Conservation (phyloP, 2,888 invertebrate genomes). For the Brenthis daphne region DNA sequence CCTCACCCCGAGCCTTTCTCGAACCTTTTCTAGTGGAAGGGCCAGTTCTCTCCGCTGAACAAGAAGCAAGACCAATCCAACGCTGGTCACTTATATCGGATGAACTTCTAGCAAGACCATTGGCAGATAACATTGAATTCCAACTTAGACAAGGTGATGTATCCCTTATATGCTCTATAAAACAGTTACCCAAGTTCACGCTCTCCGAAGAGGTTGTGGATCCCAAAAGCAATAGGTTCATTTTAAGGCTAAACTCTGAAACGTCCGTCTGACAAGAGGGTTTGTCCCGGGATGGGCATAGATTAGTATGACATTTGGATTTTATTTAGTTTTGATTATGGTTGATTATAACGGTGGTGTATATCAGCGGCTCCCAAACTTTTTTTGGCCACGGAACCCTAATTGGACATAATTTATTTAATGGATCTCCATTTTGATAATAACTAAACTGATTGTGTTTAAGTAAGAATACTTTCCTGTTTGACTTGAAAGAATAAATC, state of each 20-base stretch:
- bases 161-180: constrained; percentile 93
- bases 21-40: constrained; percentile 95
- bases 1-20: constrained; percentile 96
- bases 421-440: no score
- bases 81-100: constrained; percentile 98
- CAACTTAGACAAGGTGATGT: constrained; percentile 96
- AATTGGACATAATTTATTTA: no score
- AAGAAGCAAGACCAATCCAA: constrained; percentile 91
- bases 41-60: constrained; percentile 92
- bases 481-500: no score
- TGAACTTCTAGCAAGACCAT: constrained; percentile 92
- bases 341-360: no score
- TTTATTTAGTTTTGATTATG: constrained; percentile 47
- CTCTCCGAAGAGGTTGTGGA: constrained; percentile 97
- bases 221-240: constrained; percentile 97
- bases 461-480: no score
- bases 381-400: no score
- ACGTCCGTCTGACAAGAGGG: constrained; percentile 93
- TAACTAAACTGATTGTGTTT: no score
- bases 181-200: constrained; percentile 95
- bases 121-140: constrained; percentile 92
- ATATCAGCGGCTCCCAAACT: no score
- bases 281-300: constrained; percentile 53
- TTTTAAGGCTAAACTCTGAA: constrained; percentile 96
- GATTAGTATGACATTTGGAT: constrained; percentile 72